Percentiles rank a stretch among this genome's conserved stretches.
These are phyloP conservation scores for Formicarius rufipectus DNA, from an alignment of 2,113 vertebrate genomes.

Conservation along the genomic window DNA sequence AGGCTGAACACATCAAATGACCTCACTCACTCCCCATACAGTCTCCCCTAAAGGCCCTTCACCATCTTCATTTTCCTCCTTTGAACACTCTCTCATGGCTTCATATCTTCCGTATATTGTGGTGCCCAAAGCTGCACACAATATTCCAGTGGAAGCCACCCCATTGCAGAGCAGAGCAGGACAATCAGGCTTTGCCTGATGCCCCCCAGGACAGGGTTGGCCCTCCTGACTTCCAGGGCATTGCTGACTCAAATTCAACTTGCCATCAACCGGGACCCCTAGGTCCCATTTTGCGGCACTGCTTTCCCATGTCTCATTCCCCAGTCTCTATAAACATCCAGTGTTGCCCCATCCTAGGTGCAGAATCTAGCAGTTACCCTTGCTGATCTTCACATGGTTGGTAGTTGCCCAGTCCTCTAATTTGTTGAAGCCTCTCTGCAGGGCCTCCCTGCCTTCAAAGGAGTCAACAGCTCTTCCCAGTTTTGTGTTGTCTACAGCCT, in stretches of 20 bases:
- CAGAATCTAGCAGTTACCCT: rapidly evolving
- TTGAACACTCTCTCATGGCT: neutral
- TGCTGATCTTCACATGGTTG: neutral
- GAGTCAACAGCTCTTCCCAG: neutral
- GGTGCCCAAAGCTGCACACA: neutral
- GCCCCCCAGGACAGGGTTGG: neutral
- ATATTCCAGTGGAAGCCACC: too few species aligned
- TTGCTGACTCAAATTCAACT: neutral
- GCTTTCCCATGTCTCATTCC: neutral
- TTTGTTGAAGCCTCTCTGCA: neutral
- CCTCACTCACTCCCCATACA: neutral
- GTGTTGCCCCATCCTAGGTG: neutral
- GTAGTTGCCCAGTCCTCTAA: neutral
- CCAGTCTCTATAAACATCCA: too few species aligned
- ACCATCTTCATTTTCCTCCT: neutral
- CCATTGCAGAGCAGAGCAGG: neutral
- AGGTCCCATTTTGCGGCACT: neutral
- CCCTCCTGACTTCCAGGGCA: neutral
- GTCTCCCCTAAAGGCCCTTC: neutral
- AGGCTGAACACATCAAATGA: neutral
- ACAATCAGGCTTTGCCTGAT: neutral
- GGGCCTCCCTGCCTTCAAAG: rapidly evolving
- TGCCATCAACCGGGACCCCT: rapidly evolving
- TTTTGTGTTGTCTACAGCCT: neutral
- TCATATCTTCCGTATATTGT: neutral